Evolutionary conservation across 1,140 invertebrate species (phyloP), one percentile per base, ranked within the genome.

Genomic region (Heliconius hewitsoni): DNA sequence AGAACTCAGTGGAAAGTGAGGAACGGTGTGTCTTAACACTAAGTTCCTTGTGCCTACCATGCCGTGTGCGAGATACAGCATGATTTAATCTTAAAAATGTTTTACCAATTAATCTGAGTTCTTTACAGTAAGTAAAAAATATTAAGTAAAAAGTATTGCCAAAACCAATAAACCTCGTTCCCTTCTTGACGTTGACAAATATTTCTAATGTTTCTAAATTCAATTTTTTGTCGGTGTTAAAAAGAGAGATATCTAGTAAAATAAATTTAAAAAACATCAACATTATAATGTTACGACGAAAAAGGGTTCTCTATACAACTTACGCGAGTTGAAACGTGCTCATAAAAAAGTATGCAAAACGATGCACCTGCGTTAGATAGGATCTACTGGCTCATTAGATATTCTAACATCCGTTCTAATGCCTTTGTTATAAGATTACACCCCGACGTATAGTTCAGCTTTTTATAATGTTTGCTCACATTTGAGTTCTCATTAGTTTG

Each of bases 381-480:
- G 18, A 85, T 87, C 84, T 77, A 82, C 76, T 76, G 42, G 37
- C 79, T 84, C 78, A 84, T 87, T 87, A 84, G 75, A 84, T 85
- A 88, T 87, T 89, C 90, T 90, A 90, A 90, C 82, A 85, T 84
- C 74, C 74, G 60, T 84, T 90, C 89, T 91, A 90, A 90, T 85
- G 81, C 83, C 75, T 84, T 87, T 88, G 80, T 86, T 13, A 79
- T 39, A 76, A 76, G 85, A 88, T 90, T 87, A 87, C 42, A 55
- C 60, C 84, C 83, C 84, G 73, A 71, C 52, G 60, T 70, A 71
- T 57, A 71, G 66, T 71, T 77, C 70, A 71, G 73, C 57, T 77
- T 82, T 83, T 83, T 74, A 71, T 71, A 71, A 76, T 78, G 79
- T 84, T 82, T 83, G 73, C 11, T 60, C 66, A 78, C 70, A 79